phyloP scores from a whole-genome alignment of 2,888 invertebrate genomes.

The Endotricha flammealis region DNA sequence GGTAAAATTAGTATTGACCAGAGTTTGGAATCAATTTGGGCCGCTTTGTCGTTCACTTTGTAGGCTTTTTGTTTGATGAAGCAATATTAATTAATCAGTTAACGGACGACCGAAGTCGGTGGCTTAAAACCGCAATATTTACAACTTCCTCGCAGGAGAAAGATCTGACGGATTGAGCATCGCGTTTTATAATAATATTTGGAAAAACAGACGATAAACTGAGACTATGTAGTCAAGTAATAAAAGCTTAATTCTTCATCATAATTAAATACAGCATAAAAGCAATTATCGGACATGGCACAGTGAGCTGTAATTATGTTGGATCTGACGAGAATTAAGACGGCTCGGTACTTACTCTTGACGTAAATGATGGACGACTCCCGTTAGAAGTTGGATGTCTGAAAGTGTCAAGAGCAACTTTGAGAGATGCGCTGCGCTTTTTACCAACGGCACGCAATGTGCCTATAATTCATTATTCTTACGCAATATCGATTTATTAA shows the following conservation, averaged over 20 bases:
- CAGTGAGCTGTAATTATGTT: constrained; percentile 8
- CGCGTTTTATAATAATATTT: too few species aligned
- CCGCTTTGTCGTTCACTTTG: constrained; percentile 43
- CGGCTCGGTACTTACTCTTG: constrained; percentile 1
- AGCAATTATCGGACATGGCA: constrained; percentile 10
- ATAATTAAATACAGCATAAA: neutral
- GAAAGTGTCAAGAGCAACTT: constrained; percentile 1
- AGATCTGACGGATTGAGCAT: constrained; percentile 22
- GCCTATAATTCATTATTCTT: constrained; percentile 4
- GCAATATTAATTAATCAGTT: constrained; percentile 57
- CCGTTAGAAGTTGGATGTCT: neutral
- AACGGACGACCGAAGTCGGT: constrained; percentile 28
- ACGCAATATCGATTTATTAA: neutral
- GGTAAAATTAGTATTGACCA: constrained; percentile 18
- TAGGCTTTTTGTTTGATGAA: constrained; percentile 48
- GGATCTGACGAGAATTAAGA: constrained; percentile 1
- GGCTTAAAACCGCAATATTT: constrained; percentile 39
- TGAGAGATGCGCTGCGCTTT: constrained; percentile 1
- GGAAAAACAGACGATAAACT: too few species aligned
- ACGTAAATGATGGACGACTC: constrained; percentile 6
- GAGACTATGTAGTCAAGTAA: too few species aligned
- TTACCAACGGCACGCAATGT: constrained; percentile 3
- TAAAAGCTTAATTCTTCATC: too few species aligned
- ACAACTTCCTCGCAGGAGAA: constrained; percentile 46
- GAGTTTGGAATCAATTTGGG: constrained; percentile 31